These are phyloP conservation scores for Laothoe populi DNA, from an alignment of 2,888 invertebrate species.

Conservation along the genomic window DNA sequence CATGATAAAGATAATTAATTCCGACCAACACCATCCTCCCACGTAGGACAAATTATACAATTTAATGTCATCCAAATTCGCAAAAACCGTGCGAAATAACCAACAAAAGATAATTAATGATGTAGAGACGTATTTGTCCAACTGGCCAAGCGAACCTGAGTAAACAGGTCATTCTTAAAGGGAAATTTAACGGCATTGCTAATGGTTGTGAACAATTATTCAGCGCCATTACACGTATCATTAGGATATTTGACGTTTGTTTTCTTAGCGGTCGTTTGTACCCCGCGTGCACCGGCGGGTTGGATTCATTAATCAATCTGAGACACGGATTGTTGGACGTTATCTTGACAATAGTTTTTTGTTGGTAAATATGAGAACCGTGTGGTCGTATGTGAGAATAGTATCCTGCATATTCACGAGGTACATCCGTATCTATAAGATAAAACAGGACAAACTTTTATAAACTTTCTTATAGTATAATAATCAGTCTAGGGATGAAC, in stretches of 20 bases:
- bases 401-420: background rate
- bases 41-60: conserved; percentile 1
- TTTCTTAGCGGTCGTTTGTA: conserved; percentile 58
- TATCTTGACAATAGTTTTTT: conserved; percentile 69
- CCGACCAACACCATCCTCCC: background rate
- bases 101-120: conserved; percentile 74
- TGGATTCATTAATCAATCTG: conserved; percentile 73
- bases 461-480: too few relatives aligned
- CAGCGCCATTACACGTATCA: conserved; percentile 75
- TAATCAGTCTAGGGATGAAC: too few relatives aligned
- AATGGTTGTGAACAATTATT: conserved; percentile 77
- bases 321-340: conserved; percentile 48
- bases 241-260: conserved; percentile 73
- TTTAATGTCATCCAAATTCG: conserved; percentile 9
- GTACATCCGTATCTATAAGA: background rate
- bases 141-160: conserved; percentile 61
- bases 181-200: conserved; percentile 60
- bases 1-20: background rate
- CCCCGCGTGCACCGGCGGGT: conserved; percentile 47
- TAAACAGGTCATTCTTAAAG: conserved; percentile 74
- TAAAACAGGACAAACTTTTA: too few relatives aligned
- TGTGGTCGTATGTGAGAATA: conserved; percentile 19
- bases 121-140: conserved; percentile 73
- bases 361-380: conserved; percentile 74
- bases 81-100: conserved; percentile 50